Evolutionary conservation across 2,113 vertebrate genomes (phyloP).

Genomic region (Hippocampus abdominalis): DNA sequence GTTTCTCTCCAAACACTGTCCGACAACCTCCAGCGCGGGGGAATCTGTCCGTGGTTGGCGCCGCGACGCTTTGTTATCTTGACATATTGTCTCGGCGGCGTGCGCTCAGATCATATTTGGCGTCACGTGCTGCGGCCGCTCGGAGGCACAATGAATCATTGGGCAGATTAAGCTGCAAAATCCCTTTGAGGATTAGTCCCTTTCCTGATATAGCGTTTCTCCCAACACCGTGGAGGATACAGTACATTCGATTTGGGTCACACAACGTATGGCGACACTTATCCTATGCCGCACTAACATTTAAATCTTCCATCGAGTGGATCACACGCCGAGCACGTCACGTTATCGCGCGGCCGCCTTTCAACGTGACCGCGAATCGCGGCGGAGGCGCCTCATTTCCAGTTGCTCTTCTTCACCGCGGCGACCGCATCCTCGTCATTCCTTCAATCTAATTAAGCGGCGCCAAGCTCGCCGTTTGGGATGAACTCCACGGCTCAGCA

Average conservation of each 20-base stretch:
- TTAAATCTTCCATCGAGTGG: not conserved
- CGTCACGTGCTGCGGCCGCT: conserved; percentile 63
- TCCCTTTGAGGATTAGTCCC: conserved; percentile 62
- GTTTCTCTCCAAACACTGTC: not conserved
- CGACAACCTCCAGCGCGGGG: not conserved
- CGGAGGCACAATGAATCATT: conserved; percentile 63
- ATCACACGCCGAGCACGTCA: not conserved
- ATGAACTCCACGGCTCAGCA: conserved; percentile 20
- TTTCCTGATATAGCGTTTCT: conserved; percentile 49
- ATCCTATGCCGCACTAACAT: conserved; percentile 11
- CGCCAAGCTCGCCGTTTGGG: conserved; percentile 16
- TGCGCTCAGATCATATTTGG: conserved; percentile 49
- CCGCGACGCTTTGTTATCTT: conserved; percentile 7
- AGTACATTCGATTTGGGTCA: conserved; percentile 49
- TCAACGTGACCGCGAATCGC: not conserved
- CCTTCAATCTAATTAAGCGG: conserved; percentile 35
- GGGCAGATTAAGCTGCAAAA: conserved; percentile 61
- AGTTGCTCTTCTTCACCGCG: not conserved
- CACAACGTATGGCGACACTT: conserved; percentile 30
- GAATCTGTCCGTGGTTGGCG: not conserved
- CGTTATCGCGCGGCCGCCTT: not conserved
- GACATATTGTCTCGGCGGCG: conserved; percentile 31
- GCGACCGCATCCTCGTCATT: conserved; percentile 19
- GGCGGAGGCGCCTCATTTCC: not conserved
- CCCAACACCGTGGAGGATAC: conserved; percentile 34